A percentile compares a stretch with the other conserved stretches of the same genome.
Evolutionary conservation across 2,113 vertebrate species (phyloP).

Genomic region (Edolisoma coerulescens): DNA sequence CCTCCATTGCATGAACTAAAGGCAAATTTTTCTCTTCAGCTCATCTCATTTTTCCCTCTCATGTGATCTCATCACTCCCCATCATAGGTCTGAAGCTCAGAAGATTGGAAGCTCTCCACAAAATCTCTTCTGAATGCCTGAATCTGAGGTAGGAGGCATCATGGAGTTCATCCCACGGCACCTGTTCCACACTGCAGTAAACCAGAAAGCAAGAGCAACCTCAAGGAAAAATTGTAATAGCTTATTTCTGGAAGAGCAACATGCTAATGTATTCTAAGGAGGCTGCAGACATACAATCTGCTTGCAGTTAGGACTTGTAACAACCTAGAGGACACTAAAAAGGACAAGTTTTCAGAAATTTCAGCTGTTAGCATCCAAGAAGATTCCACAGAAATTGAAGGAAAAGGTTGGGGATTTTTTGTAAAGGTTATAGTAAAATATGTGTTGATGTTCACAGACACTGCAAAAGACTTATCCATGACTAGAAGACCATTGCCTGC

Average conservation of each 20-base stretch:
- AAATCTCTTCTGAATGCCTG: background rate
- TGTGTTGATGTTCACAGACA: background rate
- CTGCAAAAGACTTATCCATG: constrained; percentile 15
- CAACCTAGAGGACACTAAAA: background rate
- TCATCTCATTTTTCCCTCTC: background rate
- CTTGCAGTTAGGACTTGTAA: background rate
- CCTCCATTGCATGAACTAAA: background rate
- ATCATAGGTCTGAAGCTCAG: background rate
- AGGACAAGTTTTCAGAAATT: background rate
- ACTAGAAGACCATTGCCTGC: background rate
- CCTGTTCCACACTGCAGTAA: background rate
- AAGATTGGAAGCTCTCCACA: background rate
- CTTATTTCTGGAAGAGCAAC: background rate
- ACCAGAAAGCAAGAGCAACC: background rate
- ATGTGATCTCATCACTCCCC: background rate
- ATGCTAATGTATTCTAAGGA: background rate
- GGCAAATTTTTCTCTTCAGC: background rate
- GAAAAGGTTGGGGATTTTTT: background rate
- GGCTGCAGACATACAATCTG: background rate
- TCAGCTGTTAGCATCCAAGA: background rate
- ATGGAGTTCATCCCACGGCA: background rate
- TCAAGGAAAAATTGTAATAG: background rate
- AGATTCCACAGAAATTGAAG: background rate
- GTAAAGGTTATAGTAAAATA: background rate
- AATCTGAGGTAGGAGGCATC: background rate